Percentiles rank a stretch among this genome's conserved stretches.
These are phyloP conservation scores for Drosophila ficusphila DNA, from an alignment of 1,140 invertebrate species.

Conservation along the genomic window DNA sequence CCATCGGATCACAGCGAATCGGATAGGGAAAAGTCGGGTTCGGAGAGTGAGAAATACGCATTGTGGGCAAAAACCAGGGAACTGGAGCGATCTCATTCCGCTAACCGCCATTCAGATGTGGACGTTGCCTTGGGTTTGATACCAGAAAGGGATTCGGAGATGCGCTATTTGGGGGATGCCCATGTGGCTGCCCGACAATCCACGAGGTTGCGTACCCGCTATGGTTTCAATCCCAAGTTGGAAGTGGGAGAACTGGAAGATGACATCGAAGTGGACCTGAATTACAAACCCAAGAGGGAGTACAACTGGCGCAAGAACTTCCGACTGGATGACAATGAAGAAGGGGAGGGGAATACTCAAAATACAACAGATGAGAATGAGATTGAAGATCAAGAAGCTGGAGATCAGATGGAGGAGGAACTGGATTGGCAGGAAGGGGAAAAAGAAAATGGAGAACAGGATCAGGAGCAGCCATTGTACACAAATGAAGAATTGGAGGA, in stretches of 20 bases:
- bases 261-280: constrained; percentile 74
- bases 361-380: background rate
- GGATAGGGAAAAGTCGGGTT: constrained; percentile 64
- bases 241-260: constrained; percentile 55
- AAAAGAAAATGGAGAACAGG: background rate
- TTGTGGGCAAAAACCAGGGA: constrained; percentile 67
- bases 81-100: constrained; percentile 36
- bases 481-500: background rate
- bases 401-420: constrained; percentile 10
- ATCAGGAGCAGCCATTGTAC: background rate
- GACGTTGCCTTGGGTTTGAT: constrained; percentile 51
- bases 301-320: constrained; percentile 84
- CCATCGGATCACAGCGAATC: constrained; percentile 58
- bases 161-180: constrained; percentile 76
- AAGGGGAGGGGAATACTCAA: background rate
- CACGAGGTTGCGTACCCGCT: constrained; percentile 67
- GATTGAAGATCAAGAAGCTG: background rate
- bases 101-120: constrained; percentile 35
- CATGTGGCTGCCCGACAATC: constrained; percentile 66
- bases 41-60: constrained; percentile 65
- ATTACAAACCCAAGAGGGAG: constrained; percentile 75
- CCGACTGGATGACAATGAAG: constrained; percentile 66
- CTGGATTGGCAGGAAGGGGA: background rate
- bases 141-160: constrained; percentile 58
- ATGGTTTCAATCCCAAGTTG: constrained; percentile 70